These are phyloP conservation scores for Polymixis lichenea DNA, from an alignment of 2,888 invertebrate genomes.

Conservation along the genomic window DNA sequence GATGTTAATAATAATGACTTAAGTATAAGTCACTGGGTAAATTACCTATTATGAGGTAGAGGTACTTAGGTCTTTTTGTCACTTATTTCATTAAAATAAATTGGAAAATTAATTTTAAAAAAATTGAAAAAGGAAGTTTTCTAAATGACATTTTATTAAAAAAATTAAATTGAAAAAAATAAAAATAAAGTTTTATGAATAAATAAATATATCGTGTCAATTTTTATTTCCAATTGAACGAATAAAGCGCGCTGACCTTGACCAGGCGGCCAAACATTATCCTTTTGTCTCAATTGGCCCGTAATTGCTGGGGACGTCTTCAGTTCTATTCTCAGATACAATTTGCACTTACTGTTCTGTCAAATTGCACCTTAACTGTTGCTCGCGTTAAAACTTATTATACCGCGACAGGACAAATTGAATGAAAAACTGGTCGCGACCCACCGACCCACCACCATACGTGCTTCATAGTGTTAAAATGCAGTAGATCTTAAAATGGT, in stretches of 20 bases:
- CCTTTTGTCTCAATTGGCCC: slow-evolving; percentile 89
- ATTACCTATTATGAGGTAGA: neutral
- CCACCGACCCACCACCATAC: neutral
- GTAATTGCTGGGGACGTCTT: slow-evolving; percentile 87
- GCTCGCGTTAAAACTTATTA: slow-evolving; percentile 60
- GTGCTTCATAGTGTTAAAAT: slow-evolving; percentile 3
- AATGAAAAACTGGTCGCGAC: slow-evolving; percentile 32
- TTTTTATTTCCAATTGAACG: slow-evolving; percentile 86
- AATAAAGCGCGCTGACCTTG: slow-evolving; percentile 83
- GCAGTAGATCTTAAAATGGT: slow-evolving; percentile 4
- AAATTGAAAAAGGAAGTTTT: too few species aligned
- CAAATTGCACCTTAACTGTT: slow-evolving; percentile 86
- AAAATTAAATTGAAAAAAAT: slow-evolving; percentile 28
- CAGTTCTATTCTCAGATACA: slow-evolving; percentile 88
- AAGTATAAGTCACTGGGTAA: neutral
- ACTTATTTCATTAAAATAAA: neutral
- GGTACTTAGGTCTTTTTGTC: too few species aligned
- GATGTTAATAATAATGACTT: neutral
- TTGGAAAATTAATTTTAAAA: neutral
- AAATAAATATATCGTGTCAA: slow-evolving; percentile 83
- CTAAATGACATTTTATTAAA: neutral
- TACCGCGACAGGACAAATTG: slow-evolving; percentile 27
- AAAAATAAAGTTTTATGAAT: slow-evolving; percentile 65
- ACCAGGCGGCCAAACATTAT: slow-evolving; percentile 89
- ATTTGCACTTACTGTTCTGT: slow-evolving; percentile 85